Conservation (phyloP, 2,888 invertebrate genomes). For the Trachelus iudaicus region DNA sequence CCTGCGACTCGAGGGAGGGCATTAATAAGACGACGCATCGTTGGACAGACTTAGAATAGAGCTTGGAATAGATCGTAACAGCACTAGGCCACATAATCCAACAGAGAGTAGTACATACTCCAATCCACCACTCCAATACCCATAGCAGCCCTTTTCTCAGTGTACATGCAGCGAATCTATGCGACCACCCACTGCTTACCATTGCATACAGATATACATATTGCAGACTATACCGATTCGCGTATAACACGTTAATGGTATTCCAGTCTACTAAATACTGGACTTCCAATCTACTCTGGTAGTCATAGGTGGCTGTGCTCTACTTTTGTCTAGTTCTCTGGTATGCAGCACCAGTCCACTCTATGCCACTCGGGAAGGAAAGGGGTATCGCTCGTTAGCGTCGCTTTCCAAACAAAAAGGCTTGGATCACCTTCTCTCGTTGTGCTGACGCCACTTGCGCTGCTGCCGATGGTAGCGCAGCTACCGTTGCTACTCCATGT, state of each 20-base stretch:
- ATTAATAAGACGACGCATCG: slow-evolving; percentile 51
- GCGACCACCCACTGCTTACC: not conserved
- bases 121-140: not conserved
- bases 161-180: not conserved
- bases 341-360: not conserved
- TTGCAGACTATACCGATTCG: not conserved
- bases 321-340: not conserved
- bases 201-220: too few relatives aligned
- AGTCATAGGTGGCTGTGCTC: not conserved
- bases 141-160: not conserved
- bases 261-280: not conserved
- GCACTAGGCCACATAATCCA: slow-evolving; percentile 36
- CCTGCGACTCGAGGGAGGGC: slow-evolving; percentile 27
- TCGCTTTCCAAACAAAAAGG: not conserved
- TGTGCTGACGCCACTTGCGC: not conserved
- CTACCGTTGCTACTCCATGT: not conserved
- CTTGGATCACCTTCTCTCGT: not conserved
- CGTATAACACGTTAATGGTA: not conserved
- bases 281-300: not conserved
- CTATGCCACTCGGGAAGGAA: not conserved
- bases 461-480: not conserved
- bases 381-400: not conserved
- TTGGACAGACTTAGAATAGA: slow-evolving; percentile 36
- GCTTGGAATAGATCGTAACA: slow-evolving; percentile 42
- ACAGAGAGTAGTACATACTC: not conserved